These are phyloP conservation scores for Nymphicus hollandicus DNA, from an alignment of 2,113 vertebrate genomes.

Conservation along the genomic window DNA sequence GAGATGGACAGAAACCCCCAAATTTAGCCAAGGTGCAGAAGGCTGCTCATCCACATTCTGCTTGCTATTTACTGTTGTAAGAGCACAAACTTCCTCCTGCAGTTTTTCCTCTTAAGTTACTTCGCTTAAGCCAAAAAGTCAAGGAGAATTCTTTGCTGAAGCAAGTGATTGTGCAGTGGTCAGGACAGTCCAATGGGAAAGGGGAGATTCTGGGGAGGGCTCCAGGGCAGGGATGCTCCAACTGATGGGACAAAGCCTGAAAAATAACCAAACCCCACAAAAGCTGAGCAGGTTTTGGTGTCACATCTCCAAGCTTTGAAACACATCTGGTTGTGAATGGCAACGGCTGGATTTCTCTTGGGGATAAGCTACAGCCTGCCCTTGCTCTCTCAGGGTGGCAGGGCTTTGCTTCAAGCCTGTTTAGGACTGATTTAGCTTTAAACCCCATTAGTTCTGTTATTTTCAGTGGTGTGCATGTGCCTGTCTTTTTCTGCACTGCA, in stretches of 20 bases:
- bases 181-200: background rate
- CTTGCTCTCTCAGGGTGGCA: rapidly evolving
- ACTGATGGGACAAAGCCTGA: background rate
- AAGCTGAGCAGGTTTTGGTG: background rate
- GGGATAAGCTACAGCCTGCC: background rate
- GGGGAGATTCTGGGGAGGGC: too few relatives aligned
- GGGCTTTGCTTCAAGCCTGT: background rate
- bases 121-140: background rate
- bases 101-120: background rate
- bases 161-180: background rate
- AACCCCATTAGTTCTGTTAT: background rate
- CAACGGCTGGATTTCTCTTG: rapidly evolving
- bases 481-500: background rate
- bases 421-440: background rate
- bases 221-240: background rate
- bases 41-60: background rate
- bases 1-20: background rate
- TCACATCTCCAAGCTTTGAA: background rate
- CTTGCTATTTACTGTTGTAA: background rate
- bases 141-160: background rate
- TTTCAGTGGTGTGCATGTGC: rapidly evolving
- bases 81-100: background rate
- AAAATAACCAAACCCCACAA: background rate
- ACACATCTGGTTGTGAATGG: rapidly evolving
- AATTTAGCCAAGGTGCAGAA: background rate